Evolutionary conservation across 2,113 vertebrate species (phyloP), one percentile per base, ranked within the genome.

Genomic region (Petrocephalus zakoni): DNA sequence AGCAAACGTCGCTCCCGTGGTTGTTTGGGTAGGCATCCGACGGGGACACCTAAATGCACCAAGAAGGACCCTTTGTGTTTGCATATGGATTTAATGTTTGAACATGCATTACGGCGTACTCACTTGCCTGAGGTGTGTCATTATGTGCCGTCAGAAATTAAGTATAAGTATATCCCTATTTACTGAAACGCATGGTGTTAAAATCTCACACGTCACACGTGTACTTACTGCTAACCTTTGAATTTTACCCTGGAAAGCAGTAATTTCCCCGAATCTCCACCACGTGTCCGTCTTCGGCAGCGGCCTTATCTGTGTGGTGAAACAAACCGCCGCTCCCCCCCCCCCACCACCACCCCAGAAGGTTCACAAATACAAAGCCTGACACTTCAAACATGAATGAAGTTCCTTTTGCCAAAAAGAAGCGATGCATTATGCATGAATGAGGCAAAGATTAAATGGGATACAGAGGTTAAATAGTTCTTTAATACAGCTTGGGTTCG

Each of bases 401-500:
- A 58, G 22, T n/a, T 82, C 37, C 81, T 90, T 90, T 92, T 91
- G 78, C 34, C 90, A 89, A 82, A 85, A 89, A 88, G 1, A 89
- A 1, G 86, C 68, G 0, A 88, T 55, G 25, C 68, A 42, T 89
- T 88, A 53, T 90, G 93, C 88, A 86, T 90, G 90, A 93, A 87
- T 89, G 90, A 93, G 90, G 90, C 87, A 90, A 92, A 88, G 90
- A 92, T 93, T 90, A 89, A 92, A 92, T 89, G 93, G 89, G 92
- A 94, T 91, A 93, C 93, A 93, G 93, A 90, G 93, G 93, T 93
- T 94, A 94, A 94, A 92, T 94, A 92, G 92, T 92, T 92, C 94
- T 91, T 94, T 94, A 95, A 96, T 94, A 95, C 93, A 92, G 92
- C 92, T 92, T 92, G 29, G 89, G 64, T 93, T 92, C 92, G 92